Conservation (phyloP, 2,888 invertebrate genomes). For the Pteria penguin region DNA sequence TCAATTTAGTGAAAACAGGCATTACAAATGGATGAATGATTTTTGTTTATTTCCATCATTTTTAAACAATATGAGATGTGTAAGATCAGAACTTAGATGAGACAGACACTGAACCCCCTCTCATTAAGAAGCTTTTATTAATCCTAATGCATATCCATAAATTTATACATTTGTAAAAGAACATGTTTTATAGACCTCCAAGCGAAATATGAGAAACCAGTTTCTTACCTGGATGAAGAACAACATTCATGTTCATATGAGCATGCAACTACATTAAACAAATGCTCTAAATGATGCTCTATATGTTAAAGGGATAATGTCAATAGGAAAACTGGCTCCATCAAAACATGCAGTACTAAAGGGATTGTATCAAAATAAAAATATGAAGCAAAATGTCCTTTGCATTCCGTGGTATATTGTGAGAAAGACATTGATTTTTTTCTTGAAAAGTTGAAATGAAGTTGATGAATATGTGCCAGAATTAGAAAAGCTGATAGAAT, state of each 20-base stretch:
- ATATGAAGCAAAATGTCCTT: constrained; percentile 12
- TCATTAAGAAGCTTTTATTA: no score
- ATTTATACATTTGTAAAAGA: not conserved
- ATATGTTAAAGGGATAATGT: no score
- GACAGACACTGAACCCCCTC: no score
- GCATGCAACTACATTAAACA: not conserved
- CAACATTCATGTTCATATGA: not conserved
- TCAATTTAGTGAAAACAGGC: no score
- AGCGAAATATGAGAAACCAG: constrained; percentile 1
- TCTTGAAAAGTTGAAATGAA: not conserved
- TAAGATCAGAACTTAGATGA: no score
- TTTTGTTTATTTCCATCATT: no score
- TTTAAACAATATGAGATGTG: no score
- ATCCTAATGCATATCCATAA: no score
- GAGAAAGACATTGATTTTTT: not conserved
- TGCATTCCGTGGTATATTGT: constrained; percentile 6
- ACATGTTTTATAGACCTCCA: not conserved
- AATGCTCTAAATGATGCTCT: no score
- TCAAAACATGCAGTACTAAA: constrained; percentile 5
- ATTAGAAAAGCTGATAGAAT: constrained; percentile 36
- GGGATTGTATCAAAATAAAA: not conserved
- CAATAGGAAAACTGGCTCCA: no score
- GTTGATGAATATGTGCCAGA: not conserved
- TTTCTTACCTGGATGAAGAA: not conserved
- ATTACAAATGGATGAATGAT: no score